Evolutionary conservation across 1,140 invertebrate species (phyloP).

Genomic region (Formica exsecta): DNA sequence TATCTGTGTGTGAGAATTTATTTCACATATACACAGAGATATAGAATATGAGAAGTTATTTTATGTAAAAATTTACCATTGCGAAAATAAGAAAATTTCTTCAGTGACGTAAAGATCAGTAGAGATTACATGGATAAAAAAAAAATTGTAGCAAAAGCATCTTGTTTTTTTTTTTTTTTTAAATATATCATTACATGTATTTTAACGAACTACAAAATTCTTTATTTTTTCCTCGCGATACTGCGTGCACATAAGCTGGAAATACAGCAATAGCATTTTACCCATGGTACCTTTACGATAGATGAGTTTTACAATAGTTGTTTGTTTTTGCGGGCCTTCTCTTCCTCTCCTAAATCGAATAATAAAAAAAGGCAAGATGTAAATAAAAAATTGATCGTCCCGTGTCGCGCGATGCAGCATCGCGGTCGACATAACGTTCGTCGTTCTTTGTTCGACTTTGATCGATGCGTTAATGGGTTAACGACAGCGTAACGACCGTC

Average conservation of each 20-base stretch:
- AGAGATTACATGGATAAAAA: constrained; percentile 10
- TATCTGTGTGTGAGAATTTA: neutral
- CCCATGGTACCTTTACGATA: constrained; percentile 65
- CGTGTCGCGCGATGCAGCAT: constrained; percentile 12
- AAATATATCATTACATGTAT: neutral
- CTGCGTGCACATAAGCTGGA: neutral
- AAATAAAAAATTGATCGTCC: constrained; percentile 60
- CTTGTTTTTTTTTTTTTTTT: neutral
- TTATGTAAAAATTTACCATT: neutral
- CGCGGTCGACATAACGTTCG: neutral
- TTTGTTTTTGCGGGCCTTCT: constrained; percentile 60
- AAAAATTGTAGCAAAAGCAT: constrained; percentile 40
- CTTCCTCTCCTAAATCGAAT: neutral
- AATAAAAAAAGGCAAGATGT: constrained; percentile 38
- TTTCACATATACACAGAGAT: neutral
- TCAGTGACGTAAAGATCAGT: neutral
- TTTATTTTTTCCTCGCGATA: constrained; percentile 43
- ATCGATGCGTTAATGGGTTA: constrained; percentile 73
- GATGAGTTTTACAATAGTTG: constrained; percentile 67
- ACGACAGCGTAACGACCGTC: constrained; percentile 66
- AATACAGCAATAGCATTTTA: constrained; percentile 55
- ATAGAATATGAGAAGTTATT: neutral
- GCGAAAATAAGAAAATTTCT: neutral
- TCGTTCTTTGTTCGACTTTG: constrained; percentile 28
- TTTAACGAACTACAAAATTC: constrained; percentile 36